Evolutionary conservation across 1,140 invertebrate genomes (phyloP), one percentile per base, ranked within the genome.

Genomic region (Yoshiicerus persimilis): DNA sequence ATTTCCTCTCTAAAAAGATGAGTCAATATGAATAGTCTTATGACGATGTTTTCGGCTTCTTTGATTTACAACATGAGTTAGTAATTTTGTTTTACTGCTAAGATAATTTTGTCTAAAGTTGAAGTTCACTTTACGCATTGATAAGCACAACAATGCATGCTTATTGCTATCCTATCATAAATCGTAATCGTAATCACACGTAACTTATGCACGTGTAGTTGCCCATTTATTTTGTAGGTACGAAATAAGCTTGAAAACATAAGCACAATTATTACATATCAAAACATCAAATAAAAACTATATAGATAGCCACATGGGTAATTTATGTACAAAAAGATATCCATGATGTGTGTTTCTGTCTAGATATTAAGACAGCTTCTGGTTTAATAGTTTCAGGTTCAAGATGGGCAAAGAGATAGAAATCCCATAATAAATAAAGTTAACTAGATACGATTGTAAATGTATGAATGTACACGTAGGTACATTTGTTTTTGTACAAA

Each of bases 91-190:
- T 38, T n/a, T n/a, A n/a, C n/a, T n/a, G n/a, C n/a, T n/a, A n/a
- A 23, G 75, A 20, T 80, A 2, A 23, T 13, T 80, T 80, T 80
- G 16, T 32, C 30, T 80, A 16, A 20, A 80, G 75, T 80, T 80
- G 30, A 80, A 80, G 75, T 80, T 36, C 75, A 80, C 20, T 38
- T 80, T 32, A 80, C 75, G 75, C 75, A 80, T 80, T 80, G 75
- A 80, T 80, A 80, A 80, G 75, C 75, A 36, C 75, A n/a, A 80
- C 11, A 25, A 70, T 70, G n/a, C 30, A 23, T 80, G 36, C 36
- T 80, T 80, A 80, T 80, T 16, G 10, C 38, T 23, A 66, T 66
- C 10, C n/a, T 64, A 64, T 64, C 20, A 23, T 64, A 11, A 16
- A 5, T 64, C 5, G n/a, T 30, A 11, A 77, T 77, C 64, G 8